Conservation (phyloP, 2,888 invertebrate genomes). For the Oxyteleia sp. region DNA sequence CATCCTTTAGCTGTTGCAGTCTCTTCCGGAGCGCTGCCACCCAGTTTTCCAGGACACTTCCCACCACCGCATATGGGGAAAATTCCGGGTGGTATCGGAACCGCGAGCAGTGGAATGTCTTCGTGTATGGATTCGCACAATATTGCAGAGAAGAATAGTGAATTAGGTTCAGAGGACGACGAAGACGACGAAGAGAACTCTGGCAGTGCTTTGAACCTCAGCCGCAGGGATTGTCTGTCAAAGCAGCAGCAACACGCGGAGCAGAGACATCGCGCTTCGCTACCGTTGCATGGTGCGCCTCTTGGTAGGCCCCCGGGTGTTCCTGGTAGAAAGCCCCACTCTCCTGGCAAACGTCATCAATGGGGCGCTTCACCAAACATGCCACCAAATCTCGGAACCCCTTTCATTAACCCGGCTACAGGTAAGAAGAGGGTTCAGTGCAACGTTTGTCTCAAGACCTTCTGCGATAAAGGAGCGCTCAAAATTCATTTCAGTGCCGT, state of each 20-base stretch:
- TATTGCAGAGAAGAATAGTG: constrained; percentile 87
- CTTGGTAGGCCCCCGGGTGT: constrained; percentile 88
- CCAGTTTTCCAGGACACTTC: constrained; percentile 85
- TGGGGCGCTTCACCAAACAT: constrained; percentile 91
- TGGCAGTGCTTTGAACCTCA: constrained; percentile 90
- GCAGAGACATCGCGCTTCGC: constrained; percentile 76
- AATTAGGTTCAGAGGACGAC: constrained; percentile 89
- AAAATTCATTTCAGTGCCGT: constrained; percentile 99
- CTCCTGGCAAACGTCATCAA: constrained; percentile 92
- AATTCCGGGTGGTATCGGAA: constrained; percentile 74
- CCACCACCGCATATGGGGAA: constrained; percentile 84
- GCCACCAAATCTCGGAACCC: constrained; percentile 94
- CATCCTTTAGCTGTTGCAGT: constrained; percentile 85
- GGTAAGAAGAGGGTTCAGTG: constrained; percentile 99
- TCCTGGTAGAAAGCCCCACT: constrained; percentile 90
- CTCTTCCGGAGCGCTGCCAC: constrained; percentile 84
- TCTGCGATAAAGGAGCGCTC: constrained; percentile 99
- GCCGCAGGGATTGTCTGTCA: constrained; percentile 88
- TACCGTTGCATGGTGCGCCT: constrained; percentile 83
- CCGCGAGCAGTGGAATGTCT: constrained; percentile 76
- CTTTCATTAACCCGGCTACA: constrained; percentile 96
- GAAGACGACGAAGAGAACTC: constrained; percentile 90
- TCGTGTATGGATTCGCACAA: constrained; percentile 80
- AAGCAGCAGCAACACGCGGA: constrained; percentile 76
- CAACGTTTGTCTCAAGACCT: constrained; percentile 99